A percentile compares a stretch with the other conserved stretches of the same genome.
phyloP scores from a whole-genome alignment of 2,888 invertebrate species.

The Blastobasis lacticolella region DNA sequence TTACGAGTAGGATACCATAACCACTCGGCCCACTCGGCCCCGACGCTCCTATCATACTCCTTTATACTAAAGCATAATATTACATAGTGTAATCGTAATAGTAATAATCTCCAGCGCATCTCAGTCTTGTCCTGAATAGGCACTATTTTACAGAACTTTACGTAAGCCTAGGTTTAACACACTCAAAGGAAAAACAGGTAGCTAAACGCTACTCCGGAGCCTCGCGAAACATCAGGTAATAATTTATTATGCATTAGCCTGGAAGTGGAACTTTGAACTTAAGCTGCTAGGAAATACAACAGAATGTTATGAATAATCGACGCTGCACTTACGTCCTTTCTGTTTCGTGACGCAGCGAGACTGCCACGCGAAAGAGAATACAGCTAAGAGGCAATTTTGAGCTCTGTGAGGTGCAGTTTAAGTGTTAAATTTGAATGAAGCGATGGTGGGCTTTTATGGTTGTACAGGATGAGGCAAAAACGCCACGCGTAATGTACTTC shows the following conservation, averaged over 20 bases:
- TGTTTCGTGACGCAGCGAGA: background rate
- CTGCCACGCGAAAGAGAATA: slow-evolving; percentile 22
- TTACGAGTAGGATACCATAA: too few relatives aligned
- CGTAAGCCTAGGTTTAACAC: slow-evolving; percentile 27
- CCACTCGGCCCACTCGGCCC: too few relatives aligned
- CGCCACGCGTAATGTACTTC: slow-evolving; percentile 29
- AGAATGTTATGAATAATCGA: background rate
- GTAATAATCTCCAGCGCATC: too few relatives aligned
- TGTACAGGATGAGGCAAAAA: slow-evolving; percentile 4
- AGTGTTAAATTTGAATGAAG: slow-evolving; percentile 6
- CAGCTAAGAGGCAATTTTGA: slow-evolving; percentile 2
- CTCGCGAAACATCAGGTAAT: slow-evolving; percentile 29
- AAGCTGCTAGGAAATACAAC: too few relatives aligned
- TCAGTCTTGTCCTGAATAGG: background rate
- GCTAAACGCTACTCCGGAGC: slow-evolving; percentile 29
- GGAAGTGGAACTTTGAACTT: background rate
- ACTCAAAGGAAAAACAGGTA: slow-evolving; percentile 32
- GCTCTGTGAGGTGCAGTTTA: slow-evolving; percentile 5
- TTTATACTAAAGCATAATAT: too few relatives aligned
- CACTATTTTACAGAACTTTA: background rate
- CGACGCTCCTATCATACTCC: too few relatives aligned
- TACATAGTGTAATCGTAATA: too few relatives aligned
- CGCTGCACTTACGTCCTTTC: slow-evolving; percentile 5
- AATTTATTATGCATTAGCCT: slow-evolving; percentile 21
- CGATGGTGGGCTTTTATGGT: slow-evolving; percentile 10